phyloP scores from a whole-genome alignment of 2,888 invertebrate genomes.

The Vannuccia rotundouncinata region DNA sequence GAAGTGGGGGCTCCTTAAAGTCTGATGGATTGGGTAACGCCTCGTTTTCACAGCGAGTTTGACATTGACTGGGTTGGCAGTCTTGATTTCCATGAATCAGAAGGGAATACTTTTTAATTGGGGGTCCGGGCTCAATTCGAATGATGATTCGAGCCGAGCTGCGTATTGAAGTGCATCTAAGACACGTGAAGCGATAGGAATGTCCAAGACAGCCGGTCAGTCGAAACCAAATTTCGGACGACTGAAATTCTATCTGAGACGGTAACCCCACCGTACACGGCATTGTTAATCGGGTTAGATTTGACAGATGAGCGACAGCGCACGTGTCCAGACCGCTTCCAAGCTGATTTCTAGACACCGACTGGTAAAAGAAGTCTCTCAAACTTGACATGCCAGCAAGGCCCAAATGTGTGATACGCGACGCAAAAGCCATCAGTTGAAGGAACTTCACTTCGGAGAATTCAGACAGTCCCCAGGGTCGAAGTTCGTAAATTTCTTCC shows the following conservation, averaged over 20 bases:
- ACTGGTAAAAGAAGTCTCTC: neutral
- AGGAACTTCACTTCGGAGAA: neutral
- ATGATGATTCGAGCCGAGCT: neutral
- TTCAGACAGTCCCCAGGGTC: neutral
- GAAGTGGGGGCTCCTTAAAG: neutral
- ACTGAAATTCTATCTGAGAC: neutral
- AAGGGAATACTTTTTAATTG: neutral
- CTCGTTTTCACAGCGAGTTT: neutral
- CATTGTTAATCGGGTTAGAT: neutral
- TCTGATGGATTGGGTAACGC: neutral
- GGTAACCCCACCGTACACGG: neutral
- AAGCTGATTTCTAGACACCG: neutral
- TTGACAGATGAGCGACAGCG: neutral
- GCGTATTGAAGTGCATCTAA: neutral
- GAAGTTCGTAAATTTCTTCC: slow-evolving; percentile 5
- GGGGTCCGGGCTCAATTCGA: neutral
- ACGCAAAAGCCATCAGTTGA: neutral
- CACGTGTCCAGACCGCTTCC: neutral
- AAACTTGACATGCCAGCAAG: neutral
- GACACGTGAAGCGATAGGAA: neutral
- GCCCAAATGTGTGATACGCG: neutral
- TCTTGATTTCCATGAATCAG: neutral
- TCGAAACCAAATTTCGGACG: neutral
- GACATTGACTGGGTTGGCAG: neutral
- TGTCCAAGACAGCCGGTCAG: neutral